Base-by-base conservation (phyloP, 2,797 vertebrate species). In the Streptopelia turtur region DNA sequence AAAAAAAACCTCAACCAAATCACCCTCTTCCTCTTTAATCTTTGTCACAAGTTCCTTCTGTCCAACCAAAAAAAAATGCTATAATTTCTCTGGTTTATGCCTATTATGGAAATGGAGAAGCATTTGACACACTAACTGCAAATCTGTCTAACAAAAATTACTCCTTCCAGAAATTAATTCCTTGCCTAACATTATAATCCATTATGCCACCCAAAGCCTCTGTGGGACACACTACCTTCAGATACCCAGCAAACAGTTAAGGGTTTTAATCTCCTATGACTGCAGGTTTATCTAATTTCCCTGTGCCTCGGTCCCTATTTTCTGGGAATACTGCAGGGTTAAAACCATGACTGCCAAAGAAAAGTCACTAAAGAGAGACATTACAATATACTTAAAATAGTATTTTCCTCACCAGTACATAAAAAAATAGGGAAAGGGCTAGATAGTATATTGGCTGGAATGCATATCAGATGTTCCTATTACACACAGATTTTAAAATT, bases 1-100 rank as follows among this genome's bases (percentile, higher is more conserved):
- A 47, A 83, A 91, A 87, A 88, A 83, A 87, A 82, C 83, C 84
- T 90, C 89, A 89, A 81, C 39, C 13, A 95, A 93, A 93, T 70
- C 2, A 79, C 41, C 52, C 45, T 85, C 85, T 94, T 96, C 81
- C 93, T 90, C 61, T 95, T 94, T 80, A 39, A 66, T 76, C 25
- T 82, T 70, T 45, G 49, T 43, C 20, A 87, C 13, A 82, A 72
- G 57, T 83, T 90, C 33, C 69, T 80, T 87, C 59, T 92, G 61
- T 56, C 13, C 37, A 82, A 74, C 11, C 66, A 57, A 28, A 55
- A 13, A 39, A 39, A 65, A 16, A 11, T 13, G 27, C 24, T 49
- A 8, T 4, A 10, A 25, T 23, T 55, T 61, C 18, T 66, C 35
- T 76, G 33, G 20, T 57, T 95, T 56, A 78, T 89, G 77, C 81